Percentiles rank a stretch among this genome's conserved stretches.
Evolutionary conservation across 2,797 vertebrate genomes (phyloP).

Genomic region (Mycteria americana): DNA sequence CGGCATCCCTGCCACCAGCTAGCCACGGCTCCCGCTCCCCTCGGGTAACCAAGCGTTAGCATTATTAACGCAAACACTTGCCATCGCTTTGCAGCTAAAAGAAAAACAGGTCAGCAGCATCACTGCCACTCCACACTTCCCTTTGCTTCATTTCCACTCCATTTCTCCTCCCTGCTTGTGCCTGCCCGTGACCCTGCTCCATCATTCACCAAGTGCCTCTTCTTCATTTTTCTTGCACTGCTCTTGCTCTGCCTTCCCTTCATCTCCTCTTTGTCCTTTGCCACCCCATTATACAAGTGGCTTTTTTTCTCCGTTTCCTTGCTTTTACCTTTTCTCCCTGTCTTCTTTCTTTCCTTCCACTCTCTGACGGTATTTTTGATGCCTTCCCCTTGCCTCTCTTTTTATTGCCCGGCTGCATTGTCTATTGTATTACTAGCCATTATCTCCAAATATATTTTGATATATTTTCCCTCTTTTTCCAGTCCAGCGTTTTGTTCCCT

Average conservation of each 20-base stretch:
- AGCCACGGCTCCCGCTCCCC: neutral
- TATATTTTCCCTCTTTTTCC: slow-evolving; percentile 2
- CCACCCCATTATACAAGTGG: neutral
- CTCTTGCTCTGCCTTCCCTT: neutral
- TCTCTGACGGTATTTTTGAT: neutral
- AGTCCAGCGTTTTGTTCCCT: slow-evolving; percentile 30
- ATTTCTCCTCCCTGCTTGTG: neutral
- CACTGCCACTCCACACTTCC: neutral
- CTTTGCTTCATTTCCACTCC: neutral
- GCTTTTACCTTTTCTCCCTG: slow-evolving; percentile 6
- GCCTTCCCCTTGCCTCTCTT: neutral
- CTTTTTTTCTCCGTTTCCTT: neutral
- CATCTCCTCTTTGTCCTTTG: slow-evolving; percentile 6
- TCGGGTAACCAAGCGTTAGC: neutral
- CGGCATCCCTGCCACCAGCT: neutral
- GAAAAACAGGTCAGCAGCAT: neutral
- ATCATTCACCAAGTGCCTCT: neutral
- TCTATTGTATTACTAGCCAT: slow-evolving; percentile 24
- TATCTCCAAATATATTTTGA: slow-evolving; percentile 54
- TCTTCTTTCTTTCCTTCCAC: neutral
- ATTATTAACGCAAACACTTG: neutral
- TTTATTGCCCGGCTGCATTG: slow-evolving; percentile 2
- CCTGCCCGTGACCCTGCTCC: neutral
- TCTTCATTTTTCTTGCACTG: neutral
- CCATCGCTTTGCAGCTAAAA: neutral